phyloP scores from a whole-genome alignment of 2,113 vertebrate genomes.

The Hippolais icterina region DNA sequence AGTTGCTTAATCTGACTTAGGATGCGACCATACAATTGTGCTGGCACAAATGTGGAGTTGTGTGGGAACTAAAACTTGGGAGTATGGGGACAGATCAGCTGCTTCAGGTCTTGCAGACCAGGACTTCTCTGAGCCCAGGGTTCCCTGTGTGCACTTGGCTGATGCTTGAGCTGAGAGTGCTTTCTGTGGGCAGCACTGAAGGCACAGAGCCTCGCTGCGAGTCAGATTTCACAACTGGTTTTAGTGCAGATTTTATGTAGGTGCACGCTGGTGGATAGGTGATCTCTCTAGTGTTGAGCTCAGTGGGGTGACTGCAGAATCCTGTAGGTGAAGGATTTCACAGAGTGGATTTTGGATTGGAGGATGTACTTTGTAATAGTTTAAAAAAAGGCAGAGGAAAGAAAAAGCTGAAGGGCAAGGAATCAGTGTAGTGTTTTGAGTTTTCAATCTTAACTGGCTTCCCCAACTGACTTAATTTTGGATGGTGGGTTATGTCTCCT shows the following conservation, averaged over 20 bases:
- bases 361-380: neutral
- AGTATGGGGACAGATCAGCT: neutral
- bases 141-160: neutral
- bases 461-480: neutral
- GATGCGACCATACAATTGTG: rapidly evolving
- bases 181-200: neutral
- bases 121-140: neutral
- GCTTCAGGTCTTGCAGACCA: neutral
- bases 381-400: neutral
- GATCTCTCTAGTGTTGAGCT: neutral
- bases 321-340: neutral
- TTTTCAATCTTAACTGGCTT: neutral
- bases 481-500: neutral
- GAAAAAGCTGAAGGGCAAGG: neutral
- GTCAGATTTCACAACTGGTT: neutral
- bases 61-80: neutral
- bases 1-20: neutral
- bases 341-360: neutral
- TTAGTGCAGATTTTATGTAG: neutral
- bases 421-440: neutral
- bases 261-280: rapidly evolving
- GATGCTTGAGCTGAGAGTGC: neutral
- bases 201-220: neutral
- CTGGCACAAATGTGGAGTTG: neutral
- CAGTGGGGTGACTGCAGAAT: neutral